A percentile compares a stretch with the other conserved stretches of the same genome.
These are phyloP conservation scores for Nomada ferruginata DNA, from an alignment of 2,888 invertebrate species.

Conservation along the genomic window DNA sequence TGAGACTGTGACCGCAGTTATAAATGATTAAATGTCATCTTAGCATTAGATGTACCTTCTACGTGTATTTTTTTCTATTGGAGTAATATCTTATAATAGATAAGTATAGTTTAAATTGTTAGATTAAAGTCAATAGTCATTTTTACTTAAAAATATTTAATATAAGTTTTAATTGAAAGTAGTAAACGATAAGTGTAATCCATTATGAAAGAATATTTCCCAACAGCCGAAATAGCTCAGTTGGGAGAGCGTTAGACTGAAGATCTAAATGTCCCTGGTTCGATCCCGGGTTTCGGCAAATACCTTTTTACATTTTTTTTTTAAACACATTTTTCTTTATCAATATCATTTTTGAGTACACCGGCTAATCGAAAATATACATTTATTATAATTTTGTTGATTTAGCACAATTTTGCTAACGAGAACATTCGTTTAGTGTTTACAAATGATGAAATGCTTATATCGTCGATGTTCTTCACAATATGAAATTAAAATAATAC, in stretches of 20 bases:
- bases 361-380: background rate
- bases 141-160: background rate
- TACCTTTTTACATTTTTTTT: slow-evolving; percentile 1
- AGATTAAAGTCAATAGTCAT: background rate
- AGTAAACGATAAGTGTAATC: background rate
- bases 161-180: background rate
- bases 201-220: accelerated
- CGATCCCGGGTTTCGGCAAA: slow-evolving; percentile 62
- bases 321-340: background rate
- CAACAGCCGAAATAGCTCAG: slow-evolving; percentile 66
- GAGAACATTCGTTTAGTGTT: background rate
- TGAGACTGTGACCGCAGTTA: background rate
- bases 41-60: background rate
- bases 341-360: no score
- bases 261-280: slow-evolving; percentile 69
- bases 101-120: background rate
- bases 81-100: background rate
- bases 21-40: background rate
- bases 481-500: no score
- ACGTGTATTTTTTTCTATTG: background rate
- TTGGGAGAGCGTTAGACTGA: slow-evolving; percentile 64
- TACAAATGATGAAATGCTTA: background rate
- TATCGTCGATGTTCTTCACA: no score
- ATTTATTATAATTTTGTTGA: background rate
- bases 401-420: background rate